Percentiles rank a stretch among this genome's conserved stretches.
Evolutionary conservation across 2,888 invertebrate genomes (phyloP).

Genomic region (Polylopha cassiicola): DNA sequence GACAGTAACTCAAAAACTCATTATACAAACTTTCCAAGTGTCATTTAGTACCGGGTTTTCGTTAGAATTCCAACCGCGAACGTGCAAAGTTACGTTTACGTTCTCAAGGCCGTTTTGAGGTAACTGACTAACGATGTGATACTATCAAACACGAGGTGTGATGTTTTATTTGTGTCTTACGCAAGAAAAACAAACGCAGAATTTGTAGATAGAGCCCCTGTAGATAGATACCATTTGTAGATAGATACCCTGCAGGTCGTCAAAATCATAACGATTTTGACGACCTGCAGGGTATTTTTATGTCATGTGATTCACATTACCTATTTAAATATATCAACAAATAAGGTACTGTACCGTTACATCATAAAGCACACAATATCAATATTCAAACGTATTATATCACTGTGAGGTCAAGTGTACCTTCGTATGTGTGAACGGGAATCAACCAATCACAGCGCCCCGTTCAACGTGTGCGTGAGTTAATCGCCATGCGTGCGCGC

Average conservation of each 20-base stretch:
- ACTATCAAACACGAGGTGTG: not conserved
- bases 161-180: conserved; percentile 6
- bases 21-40: conserved; percentile 13
- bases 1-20: conserved; percentile 8
- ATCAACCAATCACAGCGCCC: conserved; percentile 2
- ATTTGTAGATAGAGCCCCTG: too few relatives aligned
- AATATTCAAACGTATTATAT: not conserved
- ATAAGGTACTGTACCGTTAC: not conserved
- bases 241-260: too few relatives aligned
- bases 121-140: not conserved
- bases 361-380: not conserved
- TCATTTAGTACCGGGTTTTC: conserved; percentile 9
- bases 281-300: too few relatives aligned
- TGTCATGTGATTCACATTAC: too few relatives aligned
- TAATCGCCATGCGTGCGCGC: conserved; percentile 14
- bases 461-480: conserved; percentile 15
- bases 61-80: conserved; percentile 1
- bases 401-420: conserved; percentile 4
- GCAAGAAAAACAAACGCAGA: too few relatives aligned
- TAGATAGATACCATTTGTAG: too few relatives aligned
- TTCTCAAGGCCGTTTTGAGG: conserved; percentile 10
- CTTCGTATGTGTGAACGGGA: conserved; percentile 3
- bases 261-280: too few relatives aligned
- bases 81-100: conserved; percentile 2
- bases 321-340: conserved; percentile 1